Base-by-base conservation (phyloP, 2,797 vertebrate genomes). In the Danio aesculapii region DNA sequence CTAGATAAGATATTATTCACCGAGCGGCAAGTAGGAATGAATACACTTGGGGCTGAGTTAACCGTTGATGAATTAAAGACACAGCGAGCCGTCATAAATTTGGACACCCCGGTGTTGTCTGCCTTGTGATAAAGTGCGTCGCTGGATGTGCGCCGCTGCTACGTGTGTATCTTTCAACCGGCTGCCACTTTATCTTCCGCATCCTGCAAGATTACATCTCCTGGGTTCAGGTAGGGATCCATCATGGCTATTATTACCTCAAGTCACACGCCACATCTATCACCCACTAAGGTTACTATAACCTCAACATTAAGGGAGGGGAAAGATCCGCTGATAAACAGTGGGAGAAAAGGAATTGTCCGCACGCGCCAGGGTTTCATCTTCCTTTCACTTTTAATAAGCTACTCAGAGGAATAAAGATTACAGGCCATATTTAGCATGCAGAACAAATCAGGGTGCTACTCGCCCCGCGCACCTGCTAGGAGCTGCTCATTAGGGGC, bases 391-490 rank as follows among this genome's bases (percentile, higher is more conserved):
- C 91, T 93, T 92, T 92, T 90, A 91, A 93, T 91, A 89, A 93
- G 87, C 83, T 89, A 93, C 90, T 90, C 88, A 89, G 89, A 92
- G 90, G 92, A 88, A 94, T 92, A 89, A 90, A 91, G 90, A 92
- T 94, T 94, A 91, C 89, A 91, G 88, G 89, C 94, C 93, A 95
- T 93, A 95, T 94, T 95, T 95, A 95, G 95, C 94, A 95, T 94
- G 92, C 93, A 93, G 93, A 94, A 94, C 93, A 94, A 95, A 95
- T 94, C 92, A 93, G 92, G 81, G 89, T 91, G 92, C 88, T 90
- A 91, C 90, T 93, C 66, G 75, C 90, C 87, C 90, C 87, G 86
- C 87, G 85, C 91, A 93, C 89, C 91, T 94, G 92, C 91, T 92
- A 92, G 91, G 92, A 91, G 92, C 89, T 92, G 90, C 93, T 94